These are phyloP conservation scores for Nyctibius bracteatus DNA, from an alignment of 2,113 vertebrate species.

Conservation along the genomic window DNA sequence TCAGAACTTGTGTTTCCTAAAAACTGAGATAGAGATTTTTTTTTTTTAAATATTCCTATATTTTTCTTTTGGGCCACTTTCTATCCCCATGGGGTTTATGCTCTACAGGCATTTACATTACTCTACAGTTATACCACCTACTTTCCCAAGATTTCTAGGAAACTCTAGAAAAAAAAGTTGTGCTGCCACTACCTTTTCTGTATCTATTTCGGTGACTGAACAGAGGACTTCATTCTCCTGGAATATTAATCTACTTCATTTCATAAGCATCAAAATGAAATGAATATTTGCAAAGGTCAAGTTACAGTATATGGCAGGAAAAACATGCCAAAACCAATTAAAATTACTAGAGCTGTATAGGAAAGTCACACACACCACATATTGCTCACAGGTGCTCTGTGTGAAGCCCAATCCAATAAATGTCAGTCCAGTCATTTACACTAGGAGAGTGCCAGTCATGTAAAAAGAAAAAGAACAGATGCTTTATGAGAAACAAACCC, in stretches of 20 bases:
- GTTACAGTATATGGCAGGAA: conserved; percentile 32
- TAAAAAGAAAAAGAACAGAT: conserved; percentile 55
- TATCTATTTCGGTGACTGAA: neutral
- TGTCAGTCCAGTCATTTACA: conserved; percentile 43
- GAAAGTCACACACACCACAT: conserved; percentile 26
- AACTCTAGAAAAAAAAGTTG: neutral
- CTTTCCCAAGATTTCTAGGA: neutral
- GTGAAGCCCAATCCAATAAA: conserved; percentile 52
- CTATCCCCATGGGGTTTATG: neutral
- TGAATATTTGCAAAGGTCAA: conserved; percentile 42
- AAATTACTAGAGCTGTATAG: conserved; percentile 1
- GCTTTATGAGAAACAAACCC: conserved; percentile 44
- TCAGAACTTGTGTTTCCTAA: neutral
- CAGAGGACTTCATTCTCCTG: conserved; percentile 1
- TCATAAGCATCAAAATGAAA: conserved; percentile 5
- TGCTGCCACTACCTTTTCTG: neutral
- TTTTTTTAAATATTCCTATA: neutral
- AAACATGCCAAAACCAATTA: conserved; percentile 53
- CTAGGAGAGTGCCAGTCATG: conserved; percentile 16
- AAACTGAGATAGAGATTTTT: neutral
- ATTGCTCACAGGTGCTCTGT: conserved; percentile 51
- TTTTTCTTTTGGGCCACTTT: neutral
- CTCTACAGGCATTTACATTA: neutral
- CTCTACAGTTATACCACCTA: neutral
- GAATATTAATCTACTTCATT: conserved; percentile 4